Conservation (phyloP, 2,888 invertebrate genomes). For the Spialia ferax region DNA sequence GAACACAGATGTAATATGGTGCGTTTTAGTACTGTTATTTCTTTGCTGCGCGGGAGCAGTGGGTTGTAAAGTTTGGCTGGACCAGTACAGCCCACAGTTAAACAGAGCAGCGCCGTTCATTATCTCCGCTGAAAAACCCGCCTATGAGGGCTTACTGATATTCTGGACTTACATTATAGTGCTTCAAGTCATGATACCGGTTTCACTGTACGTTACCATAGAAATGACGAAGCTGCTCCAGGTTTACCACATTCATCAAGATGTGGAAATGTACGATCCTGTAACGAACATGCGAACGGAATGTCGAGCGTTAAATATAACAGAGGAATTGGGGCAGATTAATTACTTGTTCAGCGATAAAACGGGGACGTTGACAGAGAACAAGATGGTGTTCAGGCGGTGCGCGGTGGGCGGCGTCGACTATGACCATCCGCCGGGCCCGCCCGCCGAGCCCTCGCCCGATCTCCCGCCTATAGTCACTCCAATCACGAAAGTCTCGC, state of each 20-base stretch:
- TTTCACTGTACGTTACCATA: constrained; percentile 98
- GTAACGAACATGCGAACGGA: constrained; percentile 91
- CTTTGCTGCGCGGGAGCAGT: constrained; percentile 97
- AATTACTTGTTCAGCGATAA: constrained; percentile 98
- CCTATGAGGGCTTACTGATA: constrained; percentile 93
- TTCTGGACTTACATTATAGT: constrained; percentile 99
- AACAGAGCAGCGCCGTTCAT: constrained; percentile 89
- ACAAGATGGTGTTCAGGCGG: constrained; percentile 98
- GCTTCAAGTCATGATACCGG: constrained; percentile 98
- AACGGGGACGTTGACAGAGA: constrained; percentile 99
- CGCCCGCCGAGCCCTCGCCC: constrained; percentile 88
- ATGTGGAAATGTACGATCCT: constrained; percentile 94
- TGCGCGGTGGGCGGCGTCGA: constrained; percentile 96
- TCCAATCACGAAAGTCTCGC: constrained; percentile 79
- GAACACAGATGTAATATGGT: constrained; percentile 99
- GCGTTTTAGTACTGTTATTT: constrained; percentile 95
- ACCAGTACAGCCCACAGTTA: constrained; percentile 75
- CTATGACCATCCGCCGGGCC: constrained; percentile 93
- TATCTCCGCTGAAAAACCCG: constrained; percentile 86
- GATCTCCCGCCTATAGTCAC: constrained; percentile 81
- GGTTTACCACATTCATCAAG: constrained; percentile 97
- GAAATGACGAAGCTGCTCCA: constrained; percentile 98
- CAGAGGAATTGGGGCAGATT: constrained; percentile 98
- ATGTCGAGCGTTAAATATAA: constrained; percentile 98
- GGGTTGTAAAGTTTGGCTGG: constrained; percentile 95